A percentile compares a stretch with the other conserved stretches of the same genome.
These are phyloP conservation scores for Andrena haemorrhoa DNA, from an alignment of 2,888 invertebrate genomes.

Conservation along the genomic window DNA sequence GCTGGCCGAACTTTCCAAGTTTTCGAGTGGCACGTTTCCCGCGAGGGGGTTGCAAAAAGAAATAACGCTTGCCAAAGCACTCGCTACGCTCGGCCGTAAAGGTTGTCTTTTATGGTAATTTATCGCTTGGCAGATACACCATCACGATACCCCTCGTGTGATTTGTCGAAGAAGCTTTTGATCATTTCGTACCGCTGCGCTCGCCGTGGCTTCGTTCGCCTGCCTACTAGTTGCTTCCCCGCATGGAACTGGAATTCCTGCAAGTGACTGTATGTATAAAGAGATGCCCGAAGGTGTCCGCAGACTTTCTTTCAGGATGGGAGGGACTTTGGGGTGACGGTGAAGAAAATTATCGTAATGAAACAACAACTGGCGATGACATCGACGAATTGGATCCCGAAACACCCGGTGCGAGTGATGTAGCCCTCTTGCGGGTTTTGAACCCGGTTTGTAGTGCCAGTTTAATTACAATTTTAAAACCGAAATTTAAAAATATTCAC, in stretches of 20 bases:
- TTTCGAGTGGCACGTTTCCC: slow-evolving; percentile 49
- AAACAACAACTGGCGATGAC: too few relatives aligned
- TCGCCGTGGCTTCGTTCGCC: not conserved
- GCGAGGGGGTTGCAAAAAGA: slow-evolving; percentile 50
- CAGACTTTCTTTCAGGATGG: too few relatives aligned
- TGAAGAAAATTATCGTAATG: too few relatives aligned
- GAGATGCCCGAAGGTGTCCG: too few relatives aligned
- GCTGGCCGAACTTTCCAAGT: slow-evolving; percentile 61
- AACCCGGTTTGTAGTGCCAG: too few relatives aligned
- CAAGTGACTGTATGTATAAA: not conserved
- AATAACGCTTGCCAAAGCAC: slow-evolving; percentile 64
- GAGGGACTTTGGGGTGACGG: too few relatives aligned
- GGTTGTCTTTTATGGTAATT: slow-evolving; percentile 51
- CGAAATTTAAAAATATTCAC: too few relatives aligned
- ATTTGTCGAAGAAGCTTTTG: slow-evolving; percentile 46
- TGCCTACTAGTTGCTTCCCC: slow-evolving; percentile 35
- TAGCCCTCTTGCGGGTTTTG: too few relatives aligned
- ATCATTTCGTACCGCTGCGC: slow-evolving; percentile 28
- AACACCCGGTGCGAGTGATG: too few relatives aligned
- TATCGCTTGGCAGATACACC: slow-evolving; percentile 50
- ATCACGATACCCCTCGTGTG: slow-evolving; percentile 36
- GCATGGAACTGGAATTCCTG: not conserved
- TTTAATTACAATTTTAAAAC: too few relatives aligned
- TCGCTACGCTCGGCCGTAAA: slow-evolving; percentile 49
- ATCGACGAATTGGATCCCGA: too few relatives aligned